These are phyloP conservation scores for Ctenopoma multispine DNA, from an alignment of 2,797 vertebrate species.

Conservation along the genomic window DNA sequence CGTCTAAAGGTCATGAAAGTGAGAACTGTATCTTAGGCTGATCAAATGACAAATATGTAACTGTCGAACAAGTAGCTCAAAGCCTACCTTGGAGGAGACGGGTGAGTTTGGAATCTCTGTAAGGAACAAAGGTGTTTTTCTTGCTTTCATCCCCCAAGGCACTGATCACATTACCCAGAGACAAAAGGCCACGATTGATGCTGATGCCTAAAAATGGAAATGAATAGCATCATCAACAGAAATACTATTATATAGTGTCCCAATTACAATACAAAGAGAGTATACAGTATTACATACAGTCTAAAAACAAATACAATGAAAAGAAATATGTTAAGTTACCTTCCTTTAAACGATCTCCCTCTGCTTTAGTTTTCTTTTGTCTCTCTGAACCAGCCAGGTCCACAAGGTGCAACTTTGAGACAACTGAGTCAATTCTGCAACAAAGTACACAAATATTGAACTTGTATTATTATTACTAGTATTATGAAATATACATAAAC, in stretches of 20 bases:
- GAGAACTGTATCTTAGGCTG: neutral
- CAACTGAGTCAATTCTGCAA: constrained; percentile 85
- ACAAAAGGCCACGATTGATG: constrained; percentile 95
- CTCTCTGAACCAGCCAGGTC: constrained; percentile 97
- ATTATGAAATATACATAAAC: neutral
- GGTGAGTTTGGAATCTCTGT: constrained; percentile 93
- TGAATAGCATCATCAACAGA: constrained; percentile 25
- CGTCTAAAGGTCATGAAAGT: constrained; percentile 24
- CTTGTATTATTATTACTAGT: neutral
- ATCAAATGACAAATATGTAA: constrained; percentile 18
- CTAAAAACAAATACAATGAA: neutral
- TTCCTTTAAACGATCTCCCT: constrained; percentile 95
- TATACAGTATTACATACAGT: neutral
- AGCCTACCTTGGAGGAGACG: constrained; percentile 89
- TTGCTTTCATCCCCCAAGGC: constrained; percentile 92
- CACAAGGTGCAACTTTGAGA: constrained; percentile 94
- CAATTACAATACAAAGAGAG: neutral
- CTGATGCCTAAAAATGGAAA: constrained; percentile 89
- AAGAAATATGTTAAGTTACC: constrained; percentile 77
- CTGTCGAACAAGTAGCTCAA: constrained; percentile 47
- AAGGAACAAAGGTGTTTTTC: constrained; percentile 90
- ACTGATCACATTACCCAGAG: constrained; percentile 91
- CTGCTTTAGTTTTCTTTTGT: constrained; percentile 98
- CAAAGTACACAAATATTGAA: constrained; percentile 11
- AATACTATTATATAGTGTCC: constrained; percentile 8